A percentile compares a stretch with the other conserved stretches of the same genome.
These are phyloP conservation scores for Cetoscarus ocellatus DNA, from an alignment of 2,797 vertebrate genomes.

Conservation along the genomic window DNA sequence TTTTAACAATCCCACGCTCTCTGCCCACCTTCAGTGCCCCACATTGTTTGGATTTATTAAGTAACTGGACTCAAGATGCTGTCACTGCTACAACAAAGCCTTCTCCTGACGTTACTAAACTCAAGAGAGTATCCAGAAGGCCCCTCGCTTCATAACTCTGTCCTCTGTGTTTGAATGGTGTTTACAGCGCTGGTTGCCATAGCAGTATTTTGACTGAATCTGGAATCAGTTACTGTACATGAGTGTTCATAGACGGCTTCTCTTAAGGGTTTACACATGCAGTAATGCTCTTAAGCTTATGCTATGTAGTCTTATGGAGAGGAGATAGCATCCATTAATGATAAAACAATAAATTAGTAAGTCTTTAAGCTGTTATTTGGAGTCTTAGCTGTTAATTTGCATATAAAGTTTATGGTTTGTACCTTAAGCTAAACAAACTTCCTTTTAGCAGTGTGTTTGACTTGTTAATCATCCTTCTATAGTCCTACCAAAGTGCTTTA, in stretches of 20 bases:
- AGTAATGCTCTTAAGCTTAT: background rate
- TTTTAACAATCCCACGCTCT: slow-evolving; percentile 11
- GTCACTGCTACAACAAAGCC: slow-evolving; percentile 42
- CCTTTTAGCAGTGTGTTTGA: background rate
- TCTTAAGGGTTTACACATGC: background rate
- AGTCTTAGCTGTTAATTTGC: too few species aligned
- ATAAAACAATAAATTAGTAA: background rate
- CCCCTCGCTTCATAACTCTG: slow-evolving; percentile 41
- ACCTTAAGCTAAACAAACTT: background rate
- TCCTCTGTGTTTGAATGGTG: slow-evolving; percentile 35
- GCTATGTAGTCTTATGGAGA: background rate
- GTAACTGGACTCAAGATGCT: slow-evolving; percentile 37
- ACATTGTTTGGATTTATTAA: slow-evolving; percentile 18
- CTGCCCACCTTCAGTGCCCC: slow-evolving; percentile 21
- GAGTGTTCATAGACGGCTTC: slow-evolving; percentile 38
- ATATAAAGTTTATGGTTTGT: background rate
- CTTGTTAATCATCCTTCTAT: background rate
- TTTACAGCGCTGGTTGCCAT: slow-evolving; percentile 62
- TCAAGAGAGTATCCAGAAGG: slow-evolving; percentile 73
- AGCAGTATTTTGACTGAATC: slow-evolving; percentile 48
- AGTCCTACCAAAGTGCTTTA: background rate
- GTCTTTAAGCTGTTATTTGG: background rate
- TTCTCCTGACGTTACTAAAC: slow-evolving; percentile 45
- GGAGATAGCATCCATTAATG: background rate
- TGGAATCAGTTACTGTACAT: slow-evolving; percentile 19